A percentile compares a stretch with the other conserved stretches of the same genome.
Conservation (phyloP, 1,140 invertebrate species). For the Tribolium madens region DNA sequence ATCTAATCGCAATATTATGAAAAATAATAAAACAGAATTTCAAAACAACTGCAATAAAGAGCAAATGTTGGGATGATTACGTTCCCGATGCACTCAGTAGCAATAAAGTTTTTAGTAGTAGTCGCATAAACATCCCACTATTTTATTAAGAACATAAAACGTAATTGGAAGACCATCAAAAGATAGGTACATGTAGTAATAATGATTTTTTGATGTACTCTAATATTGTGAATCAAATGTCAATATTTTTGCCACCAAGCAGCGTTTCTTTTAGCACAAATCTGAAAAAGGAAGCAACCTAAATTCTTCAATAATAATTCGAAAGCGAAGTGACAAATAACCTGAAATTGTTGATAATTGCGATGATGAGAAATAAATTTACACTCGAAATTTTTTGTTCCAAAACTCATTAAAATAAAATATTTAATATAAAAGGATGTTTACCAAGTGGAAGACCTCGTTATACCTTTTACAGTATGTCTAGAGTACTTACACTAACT, state of each 20-base stretch:
- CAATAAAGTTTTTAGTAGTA: slow-evolving; percentile 13
- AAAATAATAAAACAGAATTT: neutral
- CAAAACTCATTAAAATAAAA: neutral
- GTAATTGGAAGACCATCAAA: slow-evolving; percentile 10
- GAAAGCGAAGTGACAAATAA: slow-evolving; percentile 8
- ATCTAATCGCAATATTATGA: neutral
- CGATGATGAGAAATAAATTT: neutral
- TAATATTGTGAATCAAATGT: neutral
- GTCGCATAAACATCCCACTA: slow-evolving; percentile 2
- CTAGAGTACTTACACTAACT: neutral
- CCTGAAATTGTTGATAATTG: slow-evolving; percentile 12
- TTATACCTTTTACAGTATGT: slow-evolving; percentile 4
- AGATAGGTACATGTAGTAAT: neutral
- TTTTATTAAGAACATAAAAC: slow-evolving; percentile 12
- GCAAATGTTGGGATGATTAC: neutral
- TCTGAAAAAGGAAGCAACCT: slow-evolving; percentile 15
- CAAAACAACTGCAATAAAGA: neutral
- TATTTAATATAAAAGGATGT: slow-evolving; percentile 8
- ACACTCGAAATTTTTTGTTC: neutral
- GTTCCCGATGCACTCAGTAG: neutral
- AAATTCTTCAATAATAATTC: slow-evolving; percentile 4
- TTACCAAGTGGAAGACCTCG: neutral
- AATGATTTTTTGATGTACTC: neutral
- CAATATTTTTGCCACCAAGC: neutral
- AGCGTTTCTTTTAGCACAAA: neutral